Evolutionary conservation across 2,113 vertebrate genomes (phyloP).

Genomic region (Chloropsis hardwickii): DNA sequence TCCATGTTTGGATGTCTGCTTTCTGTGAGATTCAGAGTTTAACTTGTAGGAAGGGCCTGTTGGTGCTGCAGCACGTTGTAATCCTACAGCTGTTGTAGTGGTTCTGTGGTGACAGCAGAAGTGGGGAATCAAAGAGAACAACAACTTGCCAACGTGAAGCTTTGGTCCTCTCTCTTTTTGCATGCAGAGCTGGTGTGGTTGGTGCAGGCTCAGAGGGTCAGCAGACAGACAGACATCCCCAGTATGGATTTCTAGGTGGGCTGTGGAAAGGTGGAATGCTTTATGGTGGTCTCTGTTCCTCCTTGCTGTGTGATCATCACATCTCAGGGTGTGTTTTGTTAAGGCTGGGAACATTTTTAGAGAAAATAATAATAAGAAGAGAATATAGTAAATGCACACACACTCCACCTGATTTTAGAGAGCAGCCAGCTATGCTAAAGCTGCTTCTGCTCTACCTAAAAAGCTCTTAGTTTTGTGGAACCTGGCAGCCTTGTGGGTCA

Average conservation of each 20-base stretch:
- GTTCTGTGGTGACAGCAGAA: background rate
- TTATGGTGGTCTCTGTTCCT: background rate
- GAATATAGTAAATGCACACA: background rate
- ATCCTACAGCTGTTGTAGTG: background rate
- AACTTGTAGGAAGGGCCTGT: background rate
- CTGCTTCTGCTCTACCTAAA: background rate
- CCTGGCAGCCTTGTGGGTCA: background rate
- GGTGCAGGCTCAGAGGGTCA: background rate
- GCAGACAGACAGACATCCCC: background rate
- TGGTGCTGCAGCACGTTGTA: fast-evolving
- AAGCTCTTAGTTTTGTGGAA: background rate
- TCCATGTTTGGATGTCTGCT: background rate
- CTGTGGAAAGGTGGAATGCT: slow-evolving; percentile 3
- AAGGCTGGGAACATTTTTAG: background rate
- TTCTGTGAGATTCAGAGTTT: background rate
- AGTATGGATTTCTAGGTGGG: slow-evolving; percentile 59
- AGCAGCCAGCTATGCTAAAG: background rate
- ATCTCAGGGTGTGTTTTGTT: background rate
- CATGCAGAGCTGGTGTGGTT: background rate
- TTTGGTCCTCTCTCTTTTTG: background rate
- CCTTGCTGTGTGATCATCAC: background rate
- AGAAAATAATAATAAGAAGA: background rate
- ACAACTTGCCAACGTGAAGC: background rate
- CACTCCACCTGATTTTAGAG: background rate
- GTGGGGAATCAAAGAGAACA: background rate